phyloP scores from a whole-genome alignment of 2,888 invertebrate genomes.

The Lycocerus yunnanus region DNA sequence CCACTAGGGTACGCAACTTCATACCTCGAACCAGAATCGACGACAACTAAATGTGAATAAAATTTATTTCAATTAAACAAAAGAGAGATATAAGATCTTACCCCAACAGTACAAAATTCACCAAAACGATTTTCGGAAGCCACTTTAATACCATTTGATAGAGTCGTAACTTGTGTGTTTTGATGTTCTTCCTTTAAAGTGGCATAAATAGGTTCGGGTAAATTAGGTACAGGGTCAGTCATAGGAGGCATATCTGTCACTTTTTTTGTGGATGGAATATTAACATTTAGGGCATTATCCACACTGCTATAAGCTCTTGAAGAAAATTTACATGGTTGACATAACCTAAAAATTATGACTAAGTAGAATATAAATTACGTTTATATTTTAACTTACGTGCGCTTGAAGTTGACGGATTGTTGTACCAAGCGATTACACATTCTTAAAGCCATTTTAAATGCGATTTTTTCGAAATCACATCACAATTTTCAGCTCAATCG shows the following conservation, averaged over 20 bases:
- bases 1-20: constrained; percentile 97
- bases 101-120: constrained; percentile 98
- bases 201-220: constrained; percentile 79
- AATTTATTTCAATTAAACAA: constrained; percentile 11
- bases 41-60: constrained; percentile 70
- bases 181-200: constrained; percentile 70
- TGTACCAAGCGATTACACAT: constrained; percentile 22
- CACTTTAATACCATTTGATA: constrained; percentile 90
- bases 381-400: neutral
- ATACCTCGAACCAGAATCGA: constrained; percentile 95
- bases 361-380: too few species aligned
- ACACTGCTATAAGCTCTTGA: constrained; percentile 5
- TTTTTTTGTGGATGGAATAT: constrained; percentile 60
- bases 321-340: constrained; percentile 23
- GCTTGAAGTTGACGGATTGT: neutral
- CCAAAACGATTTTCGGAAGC: constrained; percentile 97
- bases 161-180: constrained; percentile 83
- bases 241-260: constrained; percentile 79
- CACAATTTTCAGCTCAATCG: constrained; percentile 25
- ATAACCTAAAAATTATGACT: constrained; percentile 34
- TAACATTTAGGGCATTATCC: constrained; percentile 43
- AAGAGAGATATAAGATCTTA: constrained; percentile 47
- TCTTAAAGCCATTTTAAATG: constrained; percentile 31
- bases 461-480: constrained; percentile 14
- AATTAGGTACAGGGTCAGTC: constrained; percentile 72